phyloP scores from a whole-genome alignment of 2,797 vertebrate genomes.

The Otus scops region DNA sequence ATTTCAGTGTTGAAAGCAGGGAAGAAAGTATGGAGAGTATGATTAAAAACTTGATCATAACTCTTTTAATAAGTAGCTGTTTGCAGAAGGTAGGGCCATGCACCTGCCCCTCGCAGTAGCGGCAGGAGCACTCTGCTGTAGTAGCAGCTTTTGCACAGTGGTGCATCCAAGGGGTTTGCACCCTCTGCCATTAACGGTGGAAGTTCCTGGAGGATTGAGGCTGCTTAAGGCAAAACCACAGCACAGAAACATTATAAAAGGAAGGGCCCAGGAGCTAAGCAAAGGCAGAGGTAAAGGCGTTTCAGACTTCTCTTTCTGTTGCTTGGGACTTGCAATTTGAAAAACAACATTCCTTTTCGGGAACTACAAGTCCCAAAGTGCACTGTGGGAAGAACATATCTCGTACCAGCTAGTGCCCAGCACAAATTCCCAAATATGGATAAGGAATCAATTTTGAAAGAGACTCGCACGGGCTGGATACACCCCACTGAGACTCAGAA shows the following conservation, averaged over 20 bases:
- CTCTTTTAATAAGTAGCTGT: not conserved
- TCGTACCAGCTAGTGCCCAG: conserved; percentile 61
- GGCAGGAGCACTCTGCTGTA: not conserved
- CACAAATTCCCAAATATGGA: conserved; percentile 80
- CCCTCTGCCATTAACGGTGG: rapidly evolving
- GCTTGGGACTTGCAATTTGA: not conserved
- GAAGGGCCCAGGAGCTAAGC: not conserved
- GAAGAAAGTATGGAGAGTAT: not conserved
- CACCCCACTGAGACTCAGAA: conserved; percentile 21
- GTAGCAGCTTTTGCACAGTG: rapidly evolving
- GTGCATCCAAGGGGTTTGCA: not conserved
- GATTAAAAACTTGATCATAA: not conserved
- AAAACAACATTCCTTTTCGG: conserved; percentile 51
- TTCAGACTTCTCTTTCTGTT: not conserved
- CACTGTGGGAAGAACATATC: conserved; percentile 21
- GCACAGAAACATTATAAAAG: not conserved
- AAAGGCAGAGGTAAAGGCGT: not conserved
- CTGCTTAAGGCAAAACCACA: not conserved
- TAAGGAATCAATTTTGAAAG: conserved; percentile 68
- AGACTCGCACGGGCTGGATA: not conserved
- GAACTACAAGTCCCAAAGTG: conserved; percentile 77
- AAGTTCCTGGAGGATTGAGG: not conserved
- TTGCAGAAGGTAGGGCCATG: not conserved
- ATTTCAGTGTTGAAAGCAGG: not conserved
- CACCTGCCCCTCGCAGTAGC: rapidly evolving